Evolutionary conservation across 2,888 invertebrate genomes (phyloP).

Genomic region (Xestoiulus laeticollis): DNA sequence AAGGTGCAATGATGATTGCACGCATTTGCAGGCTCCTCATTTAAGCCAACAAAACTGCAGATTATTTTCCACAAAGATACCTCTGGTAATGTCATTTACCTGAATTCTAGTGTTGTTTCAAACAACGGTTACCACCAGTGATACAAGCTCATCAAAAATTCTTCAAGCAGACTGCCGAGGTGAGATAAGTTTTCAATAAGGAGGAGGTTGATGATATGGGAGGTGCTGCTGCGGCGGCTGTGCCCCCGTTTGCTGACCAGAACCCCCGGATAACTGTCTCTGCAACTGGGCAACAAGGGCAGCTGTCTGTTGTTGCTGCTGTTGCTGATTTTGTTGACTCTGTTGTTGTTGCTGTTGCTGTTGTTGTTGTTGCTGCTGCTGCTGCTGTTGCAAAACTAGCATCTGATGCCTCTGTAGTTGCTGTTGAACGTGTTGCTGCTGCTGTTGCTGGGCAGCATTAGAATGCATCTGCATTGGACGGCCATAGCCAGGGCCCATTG

Average conservation of each 20-base stretch:
- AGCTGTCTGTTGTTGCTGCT: slow-evolving; percentile 67
- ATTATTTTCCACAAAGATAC: not conserved
- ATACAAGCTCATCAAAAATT: not conserved
- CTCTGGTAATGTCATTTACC: not conserved
- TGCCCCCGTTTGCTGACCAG: slow-evolving; percentile 51
- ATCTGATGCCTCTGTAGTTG: slow-evolving; percentile 70
- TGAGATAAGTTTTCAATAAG: slow-evolving; percentile 46
- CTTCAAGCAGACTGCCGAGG: not conserved
- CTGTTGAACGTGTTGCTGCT: slow-evolving; percentile 64
- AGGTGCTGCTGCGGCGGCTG: slow-evolving; percentile 62
- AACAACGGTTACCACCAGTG: not conserved
- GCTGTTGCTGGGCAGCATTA: slow-evolving; percentile 65
- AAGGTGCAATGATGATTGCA: not conserved
- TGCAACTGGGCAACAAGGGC: slow-evolving; percentile 58
- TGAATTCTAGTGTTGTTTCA: not conserved
- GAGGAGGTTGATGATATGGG: slow-evolving; percentile 65
- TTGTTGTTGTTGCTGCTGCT: slow-evolving; percentile 47
- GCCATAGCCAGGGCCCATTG: slow-evolving; percentile 54
- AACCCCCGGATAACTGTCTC: slow-evolving; percentile 55
- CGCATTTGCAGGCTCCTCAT: not conserved
- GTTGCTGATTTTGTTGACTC: slow-evolving; percentile 67
- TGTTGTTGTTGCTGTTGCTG: slow-evolving; percentile 58
- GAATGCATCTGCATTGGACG: slow-evolving; percentile 62
- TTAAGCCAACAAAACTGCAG: not conserved
- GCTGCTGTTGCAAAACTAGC: slow-evolving; percentile 57